A percentile compares a stretch with the other conserved stretches of the same genome.
Conservation (phyloP, 53 echinoderm and acorn worm genomes). For the Echinarachnius parma region DNA sequence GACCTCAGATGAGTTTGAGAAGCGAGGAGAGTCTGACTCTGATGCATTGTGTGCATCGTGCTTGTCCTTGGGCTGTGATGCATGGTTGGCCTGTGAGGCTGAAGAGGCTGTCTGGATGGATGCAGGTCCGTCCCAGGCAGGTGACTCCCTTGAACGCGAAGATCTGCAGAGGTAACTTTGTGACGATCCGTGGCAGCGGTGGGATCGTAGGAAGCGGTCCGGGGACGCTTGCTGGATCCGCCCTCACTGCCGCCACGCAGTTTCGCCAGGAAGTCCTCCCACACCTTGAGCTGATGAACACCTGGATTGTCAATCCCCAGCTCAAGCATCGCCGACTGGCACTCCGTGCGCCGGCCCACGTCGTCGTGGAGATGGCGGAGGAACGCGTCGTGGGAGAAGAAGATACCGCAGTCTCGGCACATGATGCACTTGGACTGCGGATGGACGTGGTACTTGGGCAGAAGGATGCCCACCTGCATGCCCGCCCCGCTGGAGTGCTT, state of each 20-base stretch:
- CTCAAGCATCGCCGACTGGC: conserved; percentile 51
- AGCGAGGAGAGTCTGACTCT: background rate
- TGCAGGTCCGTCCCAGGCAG: background rate
- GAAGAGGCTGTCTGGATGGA: background rate
- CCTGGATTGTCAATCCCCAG: conserved; percentile 61
- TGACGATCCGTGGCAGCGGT: background rate
- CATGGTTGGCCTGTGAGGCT: conserved; percentile 1
- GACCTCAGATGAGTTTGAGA: too few species aligned
- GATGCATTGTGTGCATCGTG: background rate
- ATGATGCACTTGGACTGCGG: conserved; percentile 68
- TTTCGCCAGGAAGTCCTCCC: conserved; percentile 61
- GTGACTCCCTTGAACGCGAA: too few species aligned
- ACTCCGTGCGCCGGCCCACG: conserved; percentile 57
- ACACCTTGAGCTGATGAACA: conserved; percentile 41
- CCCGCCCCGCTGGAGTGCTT: conserved; percentile 53
- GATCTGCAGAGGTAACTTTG: background rate
- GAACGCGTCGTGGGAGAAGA: conserved; percentile 69
- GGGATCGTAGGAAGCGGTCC: conserved; percentile 15
- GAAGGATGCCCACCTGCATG: conserved; percentile 58
- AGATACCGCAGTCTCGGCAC: conserved; percentile 75
- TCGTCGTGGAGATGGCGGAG: conserved; percentile 71
- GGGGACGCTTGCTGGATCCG: conserved; percentile 8
- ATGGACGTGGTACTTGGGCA: conserved; percentile 59
- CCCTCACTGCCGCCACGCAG: conserved; percentile 15
- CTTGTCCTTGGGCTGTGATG: conserved; percentile 29